Evolutionary conservation across 2,888 invertebrate genomes (phyloP).

Genomic region (Athalia circularis): DNA sequence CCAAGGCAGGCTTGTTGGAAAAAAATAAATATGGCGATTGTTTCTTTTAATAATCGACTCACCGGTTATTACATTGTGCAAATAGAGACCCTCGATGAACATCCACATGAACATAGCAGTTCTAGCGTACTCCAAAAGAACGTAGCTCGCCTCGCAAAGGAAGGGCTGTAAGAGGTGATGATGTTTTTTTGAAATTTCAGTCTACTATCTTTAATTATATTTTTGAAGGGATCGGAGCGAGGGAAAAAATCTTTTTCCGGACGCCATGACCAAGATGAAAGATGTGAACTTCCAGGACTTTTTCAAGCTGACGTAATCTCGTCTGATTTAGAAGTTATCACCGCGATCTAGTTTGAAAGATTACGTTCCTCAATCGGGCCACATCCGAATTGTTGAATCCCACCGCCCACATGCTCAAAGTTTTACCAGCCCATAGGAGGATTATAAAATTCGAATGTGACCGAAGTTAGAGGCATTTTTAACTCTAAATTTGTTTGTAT

Average conservation of each 20-base stretch:
- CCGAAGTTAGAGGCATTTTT: too few species aligned
- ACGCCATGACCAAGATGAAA: too few species aligned
- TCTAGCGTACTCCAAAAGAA: conserved; percentile 90
- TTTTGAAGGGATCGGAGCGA: background rate
- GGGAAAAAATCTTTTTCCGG: too few species aligned
- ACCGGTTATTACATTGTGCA: conserved; percentile 89
- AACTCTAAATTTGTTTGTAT: too few species aligned
- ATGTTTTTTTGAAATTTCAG: background rate
- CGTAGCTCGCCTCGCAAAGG: conserved; percentile 86
- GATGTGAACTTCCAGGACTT: too few species aligned
- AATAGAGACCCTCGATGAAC: conserved; percentile 94
- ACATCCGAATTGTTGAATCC: background rate
- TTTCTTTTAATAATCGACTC: conserved; percentile 51
- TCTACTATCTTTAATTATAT: background rate
- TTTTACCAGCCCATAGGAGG: background rate
- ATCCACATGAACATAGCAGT: conserved; percentile 98
- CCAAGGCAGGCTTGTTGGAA: background rate
- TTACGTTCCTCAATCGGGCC: background rate
- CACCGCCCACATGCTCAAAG: background rate
- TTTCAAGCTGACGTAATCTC: too few species aligned
- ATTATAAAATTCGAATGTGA: background rate
- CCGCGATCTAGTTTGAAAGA: background rate
- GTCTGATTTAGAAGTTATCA: background rate
- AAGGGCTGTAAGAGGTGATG: conserved; percentile 78
- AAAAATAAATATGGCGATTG: too few species aligned